Evolutionary conservation across 2,113 vertebrate species (phyloP), one percentile per base, ranked within the genome.

Genomic region (Ciconia boyciana): DNA sequence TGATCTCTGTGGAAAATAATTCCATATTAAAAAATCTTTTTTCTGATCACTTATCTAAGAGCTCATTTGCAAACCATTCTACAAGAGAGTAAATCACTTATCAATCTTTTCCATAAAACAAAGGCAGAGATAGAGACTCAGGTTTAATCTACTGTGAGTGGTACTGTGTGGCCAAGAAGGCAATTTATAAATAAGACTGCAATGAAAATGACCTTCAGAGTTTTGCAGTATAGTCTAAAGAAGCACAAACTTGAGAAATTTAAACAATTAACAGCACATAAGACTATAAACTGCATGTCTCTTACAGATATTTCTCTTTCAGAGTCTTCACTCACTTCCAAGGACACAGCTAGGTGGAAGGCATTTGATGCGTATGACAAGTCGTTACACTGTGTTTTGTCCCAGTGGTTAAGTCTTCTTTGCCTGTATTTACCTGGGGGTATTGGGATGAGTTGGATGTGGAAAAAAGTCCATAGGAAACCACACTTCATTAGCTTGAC

Each of bases 131-230:
- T 13, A 39, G 79, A 64, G 54, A 36, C 72, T 81, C 17, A 60
- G 69, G 9, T 96, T 90, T 92, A 70, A 97, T 89, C 83, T 87
- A 39, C 64, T 39, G 5, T 52, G 89, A 94, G 81, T 79, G 74
- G 75, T 78, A 84, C 58, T 29, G 32, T 41, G 75, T 61, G 91
- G 92, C 97, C 80, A 91, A 71, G 60, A 85, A 89, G 93, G 83
- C 79, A 74, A 86, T 95, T 91, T 89, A 68, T 90, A 81, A 94
- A 82, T n/a, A 57, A 58, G 49, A 69, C 5, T 31, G 54, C 75
- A 87, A 79, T 79, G 94, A 90, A 87, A 83, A 85, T 21, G 82
- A 84, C 94, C 94, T 81, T 87, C 87, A 74, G 24, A 64, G 55
- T 69, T 81, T 58, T 16, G 28, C 75, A 71, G 28, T 3, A n/a